Base-by-base conservation (phyloP, 2,888 invertebrate genomes). In the Himalopsyche kuldschensis region DNA sequence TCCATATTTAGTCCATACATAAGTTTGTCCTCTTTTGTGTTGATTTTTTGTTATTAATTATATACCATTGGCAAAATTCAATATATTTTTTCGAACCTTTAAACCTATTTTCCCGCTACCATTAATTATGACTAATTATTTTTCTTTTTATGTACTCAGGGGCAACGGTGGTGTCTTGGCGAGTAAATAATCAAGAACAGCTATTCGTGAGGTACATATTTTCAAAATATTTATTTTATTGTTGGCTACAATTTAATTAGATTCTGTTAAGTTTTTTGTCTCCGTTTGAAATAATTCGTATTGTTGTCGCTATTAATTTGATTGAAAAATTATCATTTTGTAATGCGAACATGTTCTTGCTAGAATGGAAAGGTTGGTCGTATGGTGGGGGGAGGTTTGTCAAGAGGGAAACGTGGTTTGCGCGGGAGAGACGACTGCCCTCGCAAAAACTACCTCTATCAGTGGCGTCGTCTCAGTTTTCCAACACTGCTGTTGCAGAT, bases 91-190 rank as follows among this genome's bases (percentile, higher is more conserved):
- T 41, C 6, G 41, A 41, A 41, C 2, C 15, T 15, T 0, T 41
- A 41, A 2, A 15, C 2, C 1, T 15, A 41, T 41, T 15, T 15
- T 15, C 41, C 41, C 41, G 15, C 41, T 6, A 15, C 41, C 41
- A 41, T 41, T 41, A 41, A 41, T 41, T 15, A 15, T 41, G 15
- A 15, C 41, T 55, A 55, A 20, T 55, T 24, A 20, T 55, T 30
- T 41, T 41, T 41, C 15, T 41, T 15, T 20, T 82, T 69, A 27
- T 31, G 41, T 78, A 32, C 30, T 85, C 90, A 98, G 98, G 98
- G 90, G 98, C 98, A 87, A 98, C 98, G 83, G 96, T 98, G 87
- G 97, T 98, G 87, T 98, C 98, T 89, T 98, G 98, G 98, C 93
- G 97, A 88, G 97, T 97, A 86, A 97, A 97, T 91, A 98, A 98